Evolutionary conservation across 1,140 invertebrate species (phyloP).

Genomic region (Diorhabda sublineata): DNA sequence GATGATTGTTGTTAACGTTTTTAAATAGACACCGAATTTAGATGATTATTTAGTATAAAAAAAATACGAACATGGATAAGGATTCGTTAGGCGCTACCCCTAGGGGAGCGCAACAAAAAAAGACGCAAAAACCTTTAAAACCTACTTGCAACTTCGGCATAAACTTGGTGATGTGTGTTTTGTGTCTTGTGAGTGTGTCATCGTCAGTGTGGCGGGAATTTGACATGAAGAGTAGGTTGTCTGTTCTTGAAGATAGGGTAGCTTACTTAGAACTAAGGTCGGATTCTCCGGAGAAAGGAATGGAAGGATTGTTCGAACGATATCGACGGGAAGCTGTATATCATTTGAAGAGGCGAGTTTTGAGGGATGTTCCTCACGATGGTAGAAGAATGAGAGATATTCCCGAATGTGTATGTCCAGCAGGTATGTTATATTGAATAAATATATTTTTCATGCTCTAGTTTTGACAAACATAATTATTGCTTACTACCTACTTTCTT

Average conservation of each 20-base stretch:
- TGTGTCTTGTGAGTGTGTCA: slow-evolving; percentile 44
- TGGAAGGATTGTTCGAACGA: slow-evolving; percentile 35
- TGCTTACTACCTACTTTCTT: no score
- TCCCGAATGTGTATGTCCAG: slow-evolving; percentile 45
- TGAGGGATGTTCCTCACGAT: slow-evolving; percentile 30
- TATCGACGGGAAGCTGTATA: slow-evolving; percentile 36
- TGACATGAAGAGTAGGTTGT: slow-evolving; percentile 33
- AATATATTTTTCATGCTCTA: no score
- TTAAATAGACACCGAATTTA: no score
- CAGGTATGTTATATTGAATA: slow-evolving; percentile 31
- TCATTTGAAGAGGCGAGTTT: slow-evolving; percentile 33
- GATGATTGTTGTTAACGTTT: not conserved
- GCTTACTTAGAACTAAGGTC: slow-evolving; percentile 32
- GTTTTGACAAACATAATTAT: no score
- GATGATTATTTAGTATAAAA: no score
- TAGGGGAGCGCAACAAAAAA: slow-evolving; percentile 14
- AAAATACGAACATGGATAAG: slow-evolving; percentile 29
- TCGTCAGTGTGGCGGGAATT: slow-evolving; percentile 42
- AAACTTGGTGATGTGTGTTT: slow-evolving; percentile 42
- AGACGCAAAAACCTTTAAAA: slow-evolving; percentile 13
- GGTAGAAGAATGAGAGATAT: slow-evolving; percentile 35
- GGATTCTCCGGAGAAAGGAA: slow-evolving; percentile 20
- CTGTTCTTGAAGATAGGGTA: slow-evolving; percentile 38
- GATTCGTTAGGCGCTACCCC: slow-evolving; percentile 25
- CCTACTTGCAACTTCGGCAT: slow-evolving; percentile 21